phyloP scores from a whole-genome alignment of 1,140 invertebrate genomes.

The Himalopsyche phryganea region DNA sequence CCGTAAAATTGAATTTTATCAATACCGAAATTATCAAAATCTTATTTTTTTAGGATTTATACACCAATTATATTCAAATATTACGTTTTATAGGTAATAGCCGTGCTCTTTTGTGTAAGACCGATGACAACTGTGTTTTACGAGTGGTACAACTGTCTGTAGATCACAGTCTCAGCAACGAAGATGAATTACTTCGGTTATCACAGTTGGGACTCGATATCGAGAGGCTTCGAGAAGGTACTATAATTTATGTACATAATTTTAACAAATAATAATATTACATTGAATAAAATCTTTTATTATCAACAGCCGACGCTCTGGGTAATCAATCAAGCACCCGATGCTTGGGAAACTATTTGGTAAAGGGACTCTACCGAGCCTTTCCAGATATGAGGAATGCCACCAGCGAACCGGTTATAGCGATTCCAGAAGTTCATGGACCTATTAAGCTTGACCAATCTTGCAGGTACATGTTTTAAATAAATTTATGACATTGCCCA shows the following conservation, averaged over 20 bases:
- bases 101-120: constrained; percentile 76
- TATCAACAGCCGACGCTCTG: constrained; percentile 52
- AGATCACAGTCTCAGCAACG: constrained; percentile 80
- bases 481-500: background rate
- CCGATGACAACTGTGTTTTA: constrained; percentile 75
- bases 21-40: no score
- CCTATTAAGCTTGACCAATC: constrained; percentile 76
- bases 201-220: constrained; percentile 67
- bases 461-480: constrained; percentile 55
- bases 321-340: constrained; percentile 73
- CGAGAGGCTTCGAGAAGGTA: constrained; percentile 61
- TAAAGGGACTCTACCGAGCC: constrained; percentile 84
- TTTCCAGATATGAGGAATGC: constrained; percentile 70
- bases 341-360: constrained; percentile 85
- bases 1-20: no score
- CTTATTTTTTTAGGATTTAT: no score
- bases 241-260: no score
- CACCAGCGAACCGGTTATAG: constrained; percentile 73
- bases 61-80: no score
- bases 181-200: constrained; percentile 75
- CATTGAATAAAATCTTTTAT: constrained; percentile 41
- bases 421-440: constrained; percentile 78
- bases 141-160: constrained; percentile 76
- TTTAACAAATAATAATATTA: no score
- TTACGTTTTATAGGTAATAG: constrained; percentile 54